These are phyloP conservation scores for Patiria pectinifera DNA, from an alignment of 53 echinoderm and acorn worm species.

Conservation along the genomic window DNA sequence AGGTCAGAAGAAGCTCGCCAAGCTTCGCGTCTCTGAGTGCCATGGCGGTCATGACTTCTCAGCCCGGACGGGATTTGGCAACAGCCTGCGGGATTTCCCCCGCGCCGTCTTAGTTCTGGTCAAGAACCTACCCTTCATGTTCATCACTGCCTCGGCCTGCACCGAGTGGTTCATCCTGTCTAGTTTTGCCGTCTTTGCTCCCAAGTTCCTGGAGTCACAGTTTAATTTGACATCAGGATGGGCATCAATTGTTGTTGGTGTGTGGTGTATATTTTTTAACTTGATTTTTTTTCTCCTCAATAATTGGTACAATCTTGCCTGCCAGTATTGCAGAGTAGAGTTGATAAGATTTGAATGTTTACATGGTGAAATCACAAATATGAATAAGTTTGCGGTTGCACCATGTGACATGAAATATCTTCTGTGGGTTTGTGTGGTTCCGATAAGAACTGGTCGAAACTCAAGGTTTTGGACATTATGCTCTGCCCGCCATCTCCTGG, in stretches of 20 bases:
- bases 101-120: conserved; percentile 74
- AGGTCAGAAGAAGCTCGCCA: conserved; percentile 80
- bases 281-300: neutral
- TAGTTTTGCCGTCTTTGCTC: conserved; percentile 92
- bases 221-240: conserved; percentile 86
- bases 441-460: no score
- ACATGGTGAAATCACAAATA: no score
- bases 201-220: conserved; percentile 97
- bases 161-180: conserved; percentile 94
- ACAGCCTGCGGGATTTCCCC: conserved; percentile 93
- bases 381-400: no score
- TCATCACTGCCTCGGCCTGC: conserved; percentile 82
- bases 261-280: neutral
- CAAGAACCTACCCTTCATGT: conserved; percentile 93
- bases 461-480: no score
- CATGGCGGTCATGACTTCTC: conserved; percentile 86
- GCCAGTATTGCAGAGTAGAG: neutral
- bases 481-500: no score
- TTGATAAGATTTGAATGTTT: no score
- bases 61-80: conserved; percentile 83
- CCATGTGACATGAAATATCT: no score
- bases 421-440: no score
- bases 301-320: neutral
- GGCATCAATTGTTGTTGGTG: conserved; percentile 95
- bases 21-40: conserved; percentile 81